These are phyloP conservation scores for Temnothorax curvispinosus DNA, from an alignment of 1,140 invertebrate species.

Conservation along the genomic window DNA sequence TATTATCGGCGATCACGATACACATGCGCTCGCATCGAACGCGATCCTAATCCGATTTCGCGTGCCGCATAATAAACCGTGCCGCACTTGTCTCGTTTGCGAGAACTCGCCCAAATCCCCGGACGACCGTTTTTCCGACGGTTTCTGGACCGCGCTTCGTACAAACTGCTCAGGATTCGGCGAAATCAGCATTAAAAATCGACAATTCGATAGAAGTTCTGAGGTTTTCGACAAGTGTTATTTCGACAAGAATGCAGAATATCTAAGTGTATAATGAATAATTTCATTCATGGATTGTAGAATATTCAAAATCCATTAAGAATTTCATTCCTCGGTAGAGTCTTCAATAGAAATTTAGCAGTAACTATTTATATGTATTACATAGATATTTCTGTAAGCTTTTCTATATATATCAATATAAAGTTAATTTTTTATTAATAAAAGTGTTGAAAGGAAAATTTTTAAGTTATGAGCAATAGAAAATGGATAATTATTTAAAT, in stretches of 20 bases:
- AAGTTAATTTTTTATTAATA: not conserved
- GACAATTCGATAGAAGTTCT: not conserved
- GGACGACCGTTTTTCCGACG: constrained; percentile 15
- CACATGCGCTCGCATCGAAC: not conserved
- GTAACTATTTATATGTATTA: not conserved
- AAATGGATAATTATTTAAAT: not conserved
- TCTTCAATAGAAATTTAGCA: not conserved
- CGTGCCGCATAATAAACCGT: constrained; percentile 41
- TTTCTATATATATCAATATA: not conserved
- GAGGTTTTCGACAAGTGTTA: not conserved
- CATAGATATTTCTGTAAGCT: not conserved
- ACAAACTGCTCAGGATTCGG: not conserved
- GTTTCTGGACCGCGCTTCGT: not conserved
- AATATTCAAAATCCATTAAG: not conserved
- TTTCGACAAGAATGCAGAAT: not conserved
- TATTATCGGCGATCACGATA: constrained; percentile 45
- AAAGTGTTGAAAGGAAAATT: not conserved
- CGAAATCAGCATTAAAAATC: constrained; percentile 12
- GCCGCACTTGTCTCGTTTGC: constrained; percentile 21
- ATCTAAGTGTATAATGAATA: not conserved
- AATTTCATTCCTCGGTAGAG: not conserved
- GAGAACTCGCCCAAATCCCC: constrained; percentile 2
- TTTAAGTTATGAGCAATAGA: not conserved
- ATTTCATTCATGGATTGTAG: not conserved
- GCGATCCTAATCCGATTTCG: constrained; percentile 48